A percentile compares a stretch with the other conserved stretches of the same genome.
These are phyloP conservation scores for Todiramphus saurophagus DNA, from an alignment of 2,113 vertebrate genomes.

Conservation along the genomic window DNA sequence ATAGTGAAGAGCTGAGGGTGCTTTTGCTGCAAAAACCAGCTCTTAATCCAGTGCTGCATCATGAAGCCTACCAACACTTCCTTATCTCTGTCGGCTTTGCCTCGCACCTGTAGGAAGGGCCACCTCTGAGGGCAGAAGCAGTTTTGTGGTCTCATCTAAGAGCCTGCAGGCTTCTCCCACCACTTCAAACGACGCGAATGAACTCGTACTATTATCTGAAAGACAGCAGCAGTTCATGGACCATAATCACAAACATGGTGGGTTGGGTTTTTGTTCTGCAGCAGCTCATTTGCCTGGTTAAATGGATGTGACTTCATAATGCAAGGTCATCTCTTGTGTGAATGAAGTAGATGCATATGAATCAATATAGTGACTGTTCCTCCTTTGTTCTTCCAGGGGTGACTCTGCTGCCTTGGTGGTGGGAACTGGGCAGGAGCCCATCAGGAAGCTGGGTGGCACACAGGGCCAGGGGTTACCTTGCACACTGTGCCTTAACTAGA, in stretches of 20 bases:
- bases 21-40: background rate
- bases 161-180: background rate
- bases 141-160: background rate
- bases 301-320: background rate
- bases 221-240: background rate
- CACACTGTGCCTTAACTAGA: background rate
- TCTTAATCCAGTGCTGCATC: background rate
- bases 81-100: fast-evolving
- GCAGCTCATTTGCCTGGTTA: background rate
- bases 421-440: background rate
- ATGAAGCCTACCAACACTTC: fast-evolving
- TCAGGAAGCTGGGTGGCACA: fast-evolving
- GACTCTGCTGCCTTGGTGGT: background rate
- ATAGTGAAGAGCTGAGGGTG: background rate
- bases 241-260: background rate
- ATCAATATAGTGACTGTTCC: background rate
- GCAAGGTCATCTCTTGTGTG: background rate
- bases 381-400: background rate
- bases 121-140: background rate
- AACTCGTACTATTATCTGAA: background rate
- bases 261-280: background rate
- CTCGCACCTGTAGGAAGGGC: fast-evolving
- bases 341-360: background rate
- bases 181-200: fast-evolving
- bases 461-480: background rate